Percentiles rank a stretch among this genome's conserved stretches.
Conservation (phyloP, 2,113 vertebrate genomes). For the Tragelaphus scriptus region DNA sequence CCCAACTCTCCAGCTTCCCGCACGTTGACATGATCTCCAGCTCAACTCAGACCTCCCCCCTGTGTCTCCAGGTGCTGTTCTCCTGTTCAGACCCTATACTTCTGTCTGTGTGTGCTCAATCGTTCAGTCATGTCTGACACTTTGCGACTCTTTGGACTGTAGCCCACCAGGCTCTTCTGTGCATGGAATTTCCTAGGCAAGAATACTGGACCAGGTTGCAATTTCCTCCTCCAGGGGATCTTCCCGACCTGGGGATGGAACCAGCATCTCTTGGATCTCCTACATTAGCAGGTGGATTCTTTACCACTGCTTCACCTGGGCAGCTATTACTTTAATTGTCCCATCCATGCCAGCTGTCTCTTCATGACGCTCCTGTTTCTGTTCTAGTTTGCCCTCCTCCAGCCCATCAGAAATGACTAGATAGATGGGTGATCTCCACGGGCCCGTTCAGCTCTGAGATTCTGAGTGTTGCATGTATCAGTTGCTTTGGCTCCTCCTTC, state of each 20-base stretch:
- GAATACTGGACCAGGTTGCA: neutral
- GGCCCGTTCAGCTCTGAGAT: neutral
- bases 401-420: neutral
- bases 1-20: rapidly evolving
- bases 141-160: neutral
- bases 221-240: neutral
- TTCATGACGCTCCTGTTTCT: neutral
- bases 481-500: neutral
- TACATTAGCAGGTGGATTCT: neutral
- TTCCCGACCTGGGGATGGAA: neutral
- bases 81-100: rapidly evolving
- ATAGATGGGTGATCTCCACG: neutral
- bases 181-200: neutral
- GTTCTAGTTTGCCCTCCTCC: neutral
- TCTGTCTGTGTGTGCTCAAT: neutral
- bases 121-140: rapidly evolving
- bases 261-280: neutral
- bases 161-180: neutral
- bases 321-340: neutral
- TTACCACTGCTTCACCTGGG: neutral
- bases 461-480: neutral
- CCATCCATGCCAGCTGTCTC: neutral
- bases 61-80: rapidly evolving
- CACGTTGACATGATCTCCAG: rapidly evolving
- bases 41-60: rapidly evolving